Percentiles rank a stretch among this genome's conserved stretches.
These are phyloP conservation scores for Darevskia nairensis DNA, from an alignment of 2,797 vertebrate species.

Conservation along the genomic window DNA sequence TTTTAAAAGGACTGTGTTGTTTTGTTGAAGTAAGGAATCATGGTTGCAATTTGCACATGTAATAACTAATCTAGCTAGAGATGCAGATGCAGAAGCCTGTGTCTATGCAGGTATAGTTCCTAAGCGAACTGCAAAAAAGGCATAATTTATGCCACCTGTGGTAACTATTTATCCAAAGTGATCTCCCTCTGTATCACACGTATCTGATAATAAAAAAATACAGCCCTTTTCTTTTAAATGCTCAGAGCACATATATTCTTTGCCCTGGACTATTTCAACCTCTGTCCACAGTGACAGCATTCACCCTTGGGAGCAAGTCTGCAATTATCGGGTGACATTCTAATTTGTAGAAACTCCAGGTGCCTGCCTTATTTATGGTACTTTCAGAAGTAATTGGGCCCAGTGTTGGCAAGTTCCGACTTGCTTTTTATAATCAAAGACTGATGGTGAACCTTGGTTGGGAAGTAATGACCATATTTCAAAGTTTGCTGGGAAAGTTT, in stretches of 20 bases:
- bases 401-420: background rate
- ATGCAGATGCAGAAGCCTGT: background rate
- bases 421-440: background rate
- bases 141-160: background rate
- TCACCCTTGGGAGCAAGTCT: background rate
- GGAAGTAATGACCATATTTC: background rate
- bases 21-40: background rate
- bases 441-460: background rate
- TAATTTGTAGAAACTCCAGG: background rate
- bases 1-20: background rate
- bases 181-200: background rate
- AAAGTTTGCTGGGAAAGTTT: background rate
- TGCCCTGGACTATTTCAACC: background rate
- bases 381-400: background rate
- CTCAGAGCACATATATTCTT: background rate
- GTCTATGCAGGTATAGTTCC: background rate
- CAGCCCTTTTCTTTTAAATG: background rate
- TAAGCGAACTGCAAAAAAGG: too few relatives aligned
- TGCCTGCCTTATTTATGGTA: background rate
- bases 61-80: too few relatives aligned
- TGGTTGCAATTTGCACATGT: background rate
- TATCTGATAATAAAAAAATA: background rate
- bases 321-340: conserved; percentile 19
- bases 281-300: background rate
- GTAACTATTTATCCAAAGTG: background rate